A percentile compares a stretch with the other conserved stretches of the same genome.
Evolutionary conservation across 2,113 vertebrate species (phyloP).

Genomic region (Heliornis fulica): DNA sequence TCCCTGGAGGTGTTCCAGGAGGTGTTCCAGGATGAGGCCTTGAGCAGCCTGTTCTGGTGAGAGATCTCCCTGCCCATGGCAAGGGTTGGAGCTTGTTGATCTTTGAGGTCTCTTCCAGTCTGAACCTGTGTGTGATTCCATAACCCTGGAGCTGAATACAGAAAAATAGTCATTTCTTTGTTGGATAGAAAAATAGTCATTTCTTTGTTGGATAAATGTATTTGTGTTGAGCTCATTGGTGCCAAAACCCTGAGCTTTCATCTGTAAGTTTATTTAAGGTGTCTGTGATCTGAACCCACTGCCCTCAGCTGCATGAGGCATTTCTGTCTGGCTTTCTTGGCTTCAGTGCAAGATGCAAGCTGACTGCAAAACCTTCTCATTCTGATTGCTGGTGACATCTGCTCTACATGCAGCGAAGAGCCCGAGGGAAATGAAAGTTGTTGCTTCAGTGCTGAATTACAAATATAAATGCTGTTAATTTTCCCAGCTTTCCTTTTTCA

Average conservation of each 20-base stretch:
- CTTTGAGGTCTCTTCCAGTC: too few species aligned
- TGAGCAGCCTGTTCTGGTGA: too few species aligned
- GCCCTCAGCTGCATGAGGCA: not conserved
- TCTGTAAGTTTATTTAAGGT: not conserved
- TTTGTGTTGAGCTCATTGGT: not conserved
- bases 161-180: not conserved
- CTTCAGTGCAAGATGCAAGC: not conserved
- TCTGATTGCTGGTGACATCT: not conserved
- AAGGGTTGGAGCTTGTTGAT: too few species aligned
- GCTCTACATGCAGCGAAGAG: not conserved
- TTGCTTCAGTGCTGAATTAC: not conserved
- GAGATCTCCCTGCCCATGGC: too few species aligned
- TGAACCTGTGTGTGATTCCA: too few species aligned
- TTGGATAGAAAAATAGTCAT: not conserved
- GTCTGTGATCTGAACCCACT: not conserved
- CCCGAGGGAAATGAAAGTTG: not conserved
- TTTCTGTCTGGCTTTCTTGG: not conserved
- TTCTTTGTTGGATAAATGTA: not conserved
- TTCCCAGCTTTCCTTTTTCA: not conserved
- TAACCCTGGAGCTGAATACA: not conserved
- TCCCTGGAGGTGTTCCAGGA: too few species aligned
- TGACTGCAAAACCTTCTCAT: not conserved
- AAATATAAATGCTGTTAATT: not conserved
- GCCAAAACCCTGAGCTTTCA: not conserved
- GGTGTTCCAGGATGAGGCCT: too few species aligned